These are phyloP conservation scores for Bursaphelenchus okinawaensis DNA, from an alignment of 2,888 invertebrate species.

Conservation along the genomic window DNA sequence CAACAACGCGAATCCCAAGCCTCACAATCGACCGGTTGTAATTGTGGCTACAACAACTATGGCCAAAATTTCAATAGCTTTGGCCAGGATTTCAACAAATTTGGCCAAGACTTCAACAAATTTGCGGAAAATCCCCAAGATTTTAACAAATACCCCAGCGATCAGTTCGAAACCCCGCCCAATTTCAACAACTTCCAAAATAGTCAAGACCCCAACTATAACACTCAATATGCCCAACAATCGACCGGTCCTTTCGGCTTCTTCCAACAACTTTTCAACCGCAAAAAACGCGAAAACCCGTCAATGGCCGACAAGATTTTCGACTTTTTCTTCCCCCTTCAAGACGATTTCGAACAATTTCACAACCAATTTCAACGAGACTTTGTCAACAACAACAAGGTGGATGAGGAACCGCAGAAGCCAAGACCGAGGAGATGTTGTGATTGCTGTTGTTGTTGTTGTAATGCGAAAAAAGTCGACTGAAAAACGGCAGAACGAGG, in stretches of 20 bases:
- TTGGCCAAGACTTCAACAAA: neutral
- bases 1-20: neutral
- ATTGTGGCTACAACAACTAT: neutral
- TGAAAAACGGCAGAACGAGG: neutral
- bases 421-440: neutral
- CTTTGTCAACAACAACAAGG: neutral
- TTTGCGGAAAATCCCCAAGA: neutral
- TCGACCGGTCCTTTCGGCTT: neutral
- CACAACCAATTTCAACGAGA: neutral
- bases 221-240: neutral
- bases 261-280: neutral
- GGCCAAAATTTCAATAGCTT: neutral
- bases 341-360: neutral
- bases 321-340: neutral
- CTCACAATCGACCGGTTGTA: neutral
- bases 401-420: neutral
- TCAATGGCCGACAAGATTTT: neutral
- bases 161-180: too few species aligned
- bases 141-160: neutral
- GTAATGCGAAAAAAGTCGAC: too few species aligned
- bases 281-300: neutral
- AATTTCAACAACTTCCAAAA: neutral
- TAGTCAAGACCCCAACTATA: neutral
- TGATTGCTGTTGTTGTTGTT: neutral
- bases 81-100: neutral